Evolutionary conservation across 1,140 invertebrate species (phyloP).

Genomic region (Wiebesia pumilae): DNA sequence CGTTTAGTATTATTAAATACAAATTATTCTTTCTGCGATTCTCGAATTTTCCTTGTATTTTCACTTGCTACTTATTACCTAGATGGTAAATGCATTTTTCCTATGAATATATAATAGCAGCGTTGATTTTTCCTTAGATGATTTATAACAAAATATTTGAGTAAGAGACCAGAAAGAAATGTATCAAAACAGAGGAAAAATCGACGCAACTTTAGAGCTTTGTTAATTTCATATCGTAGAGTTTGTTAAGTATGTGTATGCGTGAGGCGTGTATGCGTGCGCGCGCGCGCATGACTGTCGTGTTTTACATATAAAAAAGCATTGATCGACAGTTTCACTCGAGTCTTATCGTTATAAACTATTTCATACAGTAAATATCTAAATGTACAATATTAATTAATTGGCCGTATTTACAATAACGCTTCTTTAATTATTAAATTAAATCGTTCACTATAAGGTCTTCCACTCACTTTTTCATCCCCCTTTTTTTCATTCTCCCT

Average conservation of each 20-base stretch:
- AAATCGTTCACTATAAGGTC: constrained; percentile 34
- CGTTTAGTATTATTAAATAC: constrained; percentile 47
- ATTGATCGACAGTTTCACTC: constrained; percentile 69
- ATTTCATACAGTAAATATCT: constrained; percentile 64
- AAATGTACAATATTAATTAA: constrained; percentile 61
- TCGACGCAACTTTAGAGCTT: constrained; percentile 27
- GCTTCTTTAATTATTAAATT: constrained; percentile 54
- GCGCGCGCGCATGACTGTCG: constrained; percentile 9
- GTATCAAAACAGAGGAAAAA: constrained; percentile 10
- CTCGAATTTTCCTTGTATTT: constrained; percentile 57
- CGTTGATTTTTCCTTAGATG: constrained; percentile 20
- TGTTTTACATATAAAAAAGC: constrained; percentile 71
- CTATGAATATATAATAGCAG: constrained; percentile 18
- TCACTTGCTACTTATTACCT: constrained; percentile 43
- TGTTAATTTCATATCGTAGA: neutral
- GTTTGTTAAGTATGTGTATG: constrained; percentile 45
- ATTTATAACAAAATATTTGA: constrained; percentile 26
- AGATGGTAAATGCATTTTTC: constrained; percentile 50
- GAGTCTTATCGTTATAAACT: constrained; percentile 61
- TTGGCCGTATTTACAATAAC: constrained; percentile 70
- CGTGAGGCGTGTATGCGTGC: constrained; percentile 44
- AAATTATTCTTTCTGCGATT: constrained; percentile 33
- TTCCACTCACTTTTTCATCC: constrained; percentile 51
- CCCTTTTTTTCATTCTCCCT: neutral
- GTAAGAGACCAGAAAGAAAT: constrained; percentile 25